These are phyloP conservation scores for Tortricodes alternella DNA, from an alignment of 2,888 invertebrate genomes.

Conservation along the genomic window DNA sequence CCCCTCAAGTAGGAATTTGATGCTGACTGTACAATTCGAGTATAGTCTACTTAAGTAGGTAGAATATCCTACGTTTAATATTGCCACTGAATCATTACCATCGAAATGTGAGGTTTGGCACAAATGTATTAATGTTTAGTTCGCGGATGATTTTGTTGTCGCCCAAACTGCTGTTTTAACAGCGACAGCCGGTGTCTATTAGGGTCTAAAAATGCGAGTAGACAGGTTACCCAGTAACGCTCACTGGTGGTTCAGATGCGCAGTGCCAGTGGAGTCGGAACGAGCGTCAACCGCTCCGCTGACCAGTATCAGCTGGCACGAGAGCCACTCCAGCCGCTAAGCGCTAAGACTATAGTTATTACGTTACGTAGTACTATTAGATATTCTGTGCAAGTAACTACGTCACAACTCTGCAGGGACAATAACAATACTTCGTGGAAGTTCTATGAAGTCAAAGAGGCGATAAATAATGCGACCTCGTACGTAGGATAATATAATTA, in stretches of 20 bases:
- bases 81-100: constrained; percentile 44
- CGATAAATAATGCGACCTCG: constrained; percentile 18
- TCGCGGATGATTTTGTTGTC: constrained; percentile 11
- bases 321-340: no score
- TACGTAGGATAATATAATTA: constrained; percentile 14
- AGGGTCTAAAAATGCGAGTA: constrained; percentile 9
- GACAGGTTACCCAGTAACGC: constrained; percentile 1
- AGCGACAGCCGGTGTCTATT: constrained; percentile 12
- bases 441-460: neutral
- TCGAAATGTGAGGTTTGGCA: constrained; percentile 63
- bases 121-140: constrained; percentile 38
- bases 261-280: neutral
- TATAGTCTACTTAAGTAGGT: constrained; percentile 35
- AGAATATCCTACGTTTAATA: constrained; percentile 42
- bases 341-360: no score
- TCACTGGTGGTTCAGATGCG: neutral
- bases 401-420: neutral
- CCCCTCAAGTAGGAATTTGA: neutral
- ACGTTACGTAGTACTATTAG: no score
- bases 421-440: neutral
- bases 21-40: constrained; percentile 9
- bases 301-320: no score
- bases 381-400: no score
- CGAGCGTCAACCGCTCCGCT: neutral
- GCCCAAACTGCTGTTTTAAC: constrained; percentile 9